Conservation (phyloP, 1,140 invertebrate species). For the Heliothis subflexa region DNA sequence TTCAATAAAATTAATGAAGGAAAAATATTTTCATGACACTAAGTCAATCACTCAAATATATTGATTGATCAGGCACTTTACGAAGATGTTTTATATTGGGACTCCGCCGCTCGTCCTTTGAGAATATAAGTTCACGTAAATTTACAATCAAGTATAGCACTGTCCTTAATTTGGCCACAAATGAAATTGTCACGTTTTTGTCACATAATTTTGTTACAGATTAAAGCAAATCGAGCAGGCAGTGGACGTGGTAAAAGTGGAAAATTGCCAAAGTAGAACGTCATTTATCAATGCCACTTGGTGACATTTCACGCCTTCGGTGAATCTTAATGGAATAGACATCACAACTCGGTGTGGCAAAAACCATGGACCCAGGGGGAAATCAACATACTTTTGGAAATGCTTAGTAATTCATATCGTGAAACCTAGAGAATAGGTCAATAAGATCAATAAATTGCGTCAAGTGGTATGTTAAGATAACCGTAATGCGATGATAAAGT, state of each 20-base stretch:
- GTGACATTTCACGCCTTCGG: constrained; percentile 59
- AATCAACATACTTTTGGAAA: constrained; percentile 11
- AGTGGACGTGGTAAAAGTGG: constrained; percentile 59
- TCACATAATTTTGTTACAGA: constrained; percentile 48
- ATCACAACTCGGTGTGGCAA: constrained; percentile 5
- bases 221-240: constrained; percentile 59
- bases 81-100: constrained; percentile 17
- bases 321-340: constrained; percentile 57
- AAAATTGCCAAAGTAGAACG: constrained; percentile 65
- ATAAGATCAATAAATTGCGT: too few species aligned
- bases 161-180: constrained; percentile 1
- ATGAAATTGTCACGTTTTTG: constrained; percentile 41
- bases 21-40: constrained; percentile 37
- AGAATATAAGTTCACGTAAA: constrained; percentile 21
- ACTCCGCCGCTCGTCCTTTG: neutral
- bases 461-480: too few species aligned
- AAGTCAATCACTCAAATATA: constrained; percentile 35
- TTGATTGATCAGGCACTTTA: constrained; percentile 36
- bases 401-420: neutral
- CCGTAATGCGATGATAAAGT: too few species aligned
- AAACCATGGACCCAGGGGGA: constrained; percentile 19
- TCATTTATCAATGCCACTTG: constrained; percentile 68
- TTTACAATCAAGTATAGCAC: constrained; percentile 23
- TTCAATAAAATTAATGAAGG: constrained; percentile 35
- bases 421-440: neutral